Percentiles rank a stretch among this genome's conserved stretches.
phyloP scores from a whole-genome alignment of 1,140 invertebrate species.

The Drosophila erecta region DNA sequence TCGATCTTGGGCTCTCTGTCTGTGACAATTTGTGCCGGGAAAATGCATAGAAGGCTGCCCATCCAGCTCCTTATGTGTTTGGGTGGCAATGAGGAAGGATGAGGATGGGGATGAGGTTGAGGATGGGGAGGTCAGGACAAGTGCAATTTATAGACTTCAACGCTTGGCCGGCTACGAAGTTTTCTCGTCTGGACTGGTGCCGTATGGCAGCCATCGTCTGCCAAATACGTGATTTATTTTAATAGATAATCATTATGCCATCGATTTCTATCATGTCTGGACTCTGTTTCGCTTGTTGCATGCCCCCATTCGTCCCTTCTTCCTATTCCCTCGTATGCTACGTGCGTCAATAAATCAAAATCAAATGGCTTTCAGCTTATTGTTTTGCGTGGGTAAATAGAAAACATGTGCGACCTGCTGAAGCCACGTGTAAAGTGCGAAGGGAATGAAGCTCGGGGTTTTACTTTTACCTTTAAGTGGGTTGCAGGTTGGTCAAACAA shows the following conservation, averaged over 20 bases:
- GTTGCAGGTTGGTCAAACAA: background rate
- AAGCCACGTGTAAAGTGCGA: slow-evolving; percentile 16
- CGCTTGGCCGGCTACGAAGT: slow-evolving; percentile 38
- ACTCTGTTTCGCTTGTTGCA: slow-evolving; percentile 70
- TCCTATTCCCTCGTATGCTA: slow-evolving; percentile 18
- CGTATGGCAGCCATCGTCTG: slow-evolving; percentile 48
- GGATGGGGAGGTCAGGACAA: slow-evolving; percentile 41
- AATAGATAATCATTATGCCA: slow-evolving; percentile 83
- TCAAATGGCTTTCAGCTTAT: slow-evolving; percentile 79
- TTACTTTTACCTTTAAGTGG: background rate
- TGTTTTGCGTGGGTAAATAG: slow-evolving; percentile 64
- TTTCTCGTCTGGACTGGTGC: slow-evolving; percentile 12
- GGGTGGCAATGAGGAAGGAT: background rate
- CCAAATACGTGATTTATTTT: slow-evolving; percentile 83
- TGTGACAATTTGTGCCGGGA: slow-evolving; percentile 67
- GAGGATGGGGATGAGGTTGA: background rate
- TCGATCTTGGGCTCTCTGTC: slow-evolving; percentile 42
- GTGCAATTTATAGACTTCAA: slow-evolving; percentile 80
- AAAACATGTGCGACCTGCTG: slow-evolving; percentile 36
- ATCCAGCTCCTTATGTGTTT: slow-evolving; percentile 1
- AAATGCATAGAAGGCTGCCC: slow-evolving; percentile 32
- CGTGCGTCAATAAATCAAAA: slow-evolving; percentile 79
- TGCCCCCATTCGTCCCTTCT: slow-evolving; percentile 16
- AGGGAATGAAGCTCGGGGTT: background rate
- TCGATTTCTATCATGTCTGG: slow-evolving; percentile 70